Conservation (phyloP, 2,797 vertebrate genomes). For the Gastrophryne carolinensis region DNA sequence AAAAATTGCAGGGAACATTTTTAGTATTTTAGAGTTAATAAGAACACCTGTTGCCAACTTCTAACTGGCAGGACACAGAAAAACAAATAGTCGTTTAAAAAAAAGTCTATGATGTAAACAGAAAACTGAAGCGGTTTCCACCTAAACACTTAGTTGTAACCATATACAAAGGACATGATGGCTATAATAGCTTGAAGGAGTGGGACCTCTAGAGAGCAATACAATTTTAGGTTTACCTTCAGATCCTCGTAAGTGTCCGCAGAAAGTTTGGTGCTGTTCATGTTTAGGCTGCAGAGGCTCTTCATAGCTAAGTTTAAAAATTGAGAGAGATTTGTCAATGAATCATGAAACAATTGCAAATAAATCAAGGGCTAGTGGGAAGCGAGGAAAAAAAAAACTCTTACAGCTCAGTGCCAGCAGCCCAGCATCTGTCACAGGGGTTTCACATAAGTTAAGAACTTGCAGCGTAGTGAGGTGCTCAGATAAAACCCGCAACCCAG, state of each 20-base stretch:
- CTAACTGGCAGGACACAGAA: no score
- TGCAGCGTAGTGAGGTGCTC: conserved; percentile 97
- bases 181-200: no score
- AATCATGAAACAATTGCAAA: background rate
- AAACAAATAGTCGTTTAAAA: no score
- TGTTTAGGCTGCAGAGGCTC: conserved; percentile 97
- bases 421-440: conserved; percentile 92
- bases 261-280: conserved; percentile 99
- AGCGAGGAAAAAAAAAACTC: conserved; percentile 52
- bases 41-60: no score
- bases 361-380: background rate
- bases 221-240: conserved; percentile 84
- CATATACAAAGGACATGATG: no score
- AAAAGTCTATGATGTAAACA: no score
- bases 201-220: no score
- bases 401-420: conserved; percentile 96
- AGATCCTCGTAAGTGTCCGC: conserved; percentile 97
- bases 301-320: conserved; percentile 86
- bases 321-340: background rate
- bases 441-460: conserved; percentile 97
- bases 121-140: no score
- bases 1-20: no score
- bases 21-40: no score
- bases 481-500: conserved; percentile 90
- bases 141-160: no score